Conservation (phyloP, 2,113 vertebrate species). For the Corvus moneduloides region DNA sequence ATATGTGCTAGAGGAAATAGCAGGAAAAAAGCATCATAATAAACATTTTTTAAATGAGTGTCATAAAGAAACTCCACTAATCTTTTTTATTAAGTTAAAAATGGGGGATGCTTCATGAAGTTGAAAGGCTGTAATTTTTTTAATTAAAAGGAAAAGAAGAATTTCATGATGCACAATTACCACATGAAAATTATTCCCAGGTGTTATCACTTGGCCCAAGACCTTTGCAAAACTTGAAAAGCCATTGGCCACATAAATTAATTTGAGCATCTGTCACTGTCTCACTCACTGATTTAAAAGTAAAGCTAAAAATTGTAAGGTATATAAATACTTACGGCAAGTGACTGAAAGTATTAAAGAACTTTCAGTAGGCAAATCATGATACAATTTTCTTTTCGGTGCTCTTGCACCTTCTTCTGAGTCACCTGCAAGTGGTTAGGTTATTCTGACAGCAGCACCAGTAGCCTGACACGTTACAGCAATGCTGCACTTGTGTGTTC, state of each 20-base stretch:
- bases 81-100: background rate
- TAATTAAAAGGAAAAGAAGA: background rate
- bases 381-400: background rate
- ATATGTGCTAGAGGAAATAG: background rate
- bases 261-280: background rate
- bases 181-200: background rate
- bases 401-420: background rate
- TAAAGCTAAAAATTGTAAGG: background rate
- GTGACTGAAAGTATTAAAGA: background rate
- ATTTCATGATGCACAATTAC: background rate
- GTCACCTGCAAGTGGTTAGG: constrained; percentile 41
- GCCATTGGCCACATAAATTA: background rate
- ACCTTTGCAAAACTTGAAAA: constrained; percentile 1
- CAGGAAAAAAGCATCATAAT: background rate
- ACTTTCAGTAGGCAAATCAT: background rate
- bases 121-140: background rate
- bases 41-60: background rate
- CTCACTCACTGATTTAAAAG: background rate
- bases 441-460: background rate
- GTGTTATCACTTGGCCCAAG: constrained; percentile 14
- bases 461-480: constrained; percentile 13
- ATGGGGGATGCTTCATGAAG: background rate
- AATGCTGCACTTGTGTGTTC: constrained; percentile 15
- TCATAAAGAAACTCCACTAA: background rate
- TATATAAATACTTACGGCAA: background rate